phyloP scores from a whole-genome alignment of 2,888 invertebrate species.

The Andrena flavipes region DNA sequence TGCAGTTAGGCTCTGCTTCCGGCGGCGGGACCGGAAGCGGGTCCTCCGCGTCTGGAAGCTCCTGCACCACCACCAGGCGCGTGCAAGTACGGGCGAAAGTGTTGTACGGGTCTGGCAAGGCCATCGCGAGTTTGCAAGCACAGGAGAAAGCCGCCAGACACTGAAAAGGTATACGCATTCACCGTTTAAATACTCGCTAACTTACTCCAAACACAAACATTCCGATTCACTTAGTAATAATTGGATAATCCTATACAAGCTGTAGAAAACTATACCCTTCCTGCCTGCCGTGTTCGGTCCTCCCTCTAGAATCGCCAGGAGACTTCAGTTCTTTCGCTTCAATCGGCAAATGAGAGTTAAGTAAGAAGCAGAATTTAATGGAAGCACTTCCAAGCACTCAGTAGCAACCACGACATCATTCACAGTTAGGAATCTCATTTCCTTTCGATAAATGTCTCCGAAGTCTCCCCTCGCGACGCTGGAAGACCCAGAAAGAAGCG shows the following conservation, averaged over 20 bases:
- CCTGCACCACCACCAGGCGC: slow-evolving; percentile 68
- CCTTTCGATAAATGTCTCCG: too few relatives aligned
- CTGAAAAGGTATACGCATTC: slow-evolving; percentile 65
- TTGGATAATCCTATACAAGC: neutral
- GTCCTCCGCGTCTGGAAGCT: slow-evolving; percentile 57
- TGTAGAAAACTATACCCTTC: too few relatives aligned
- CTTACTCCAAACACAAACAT: neutral
- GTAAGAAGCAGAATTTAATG: too few relatives aligned
- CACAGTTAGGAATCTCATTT: too few relatives aligned
- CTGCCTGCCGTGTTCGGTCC: too few relatives aligned
- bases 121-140: slow-evolving; percentile 81
- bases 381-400: too few relatives aligned
- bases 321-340: too few relatives aligned
- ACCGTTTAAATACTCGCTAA: neutral
- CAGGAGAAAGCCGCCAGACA: slow-evolving; percentile 80
- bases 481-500: neutral
- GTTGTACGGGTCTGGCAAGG: slow-evolving; percentile 81
- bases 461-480: too few relatives aligned
- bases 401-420: too few relatives aligned
- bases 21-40: slow-evolving; percentile 74
- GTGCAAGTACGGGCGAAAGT: slow-evolving; percentile 82
- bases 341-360: too few relatives aligned
- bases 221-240: too few relatives aligned
- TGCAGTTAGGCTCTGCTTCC: slow-evolving; percentile 76
- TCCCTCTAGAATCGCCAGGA: too few relatives aligned